Conservation (phyloP, 2,113 vertebrate genomes). For the Egretta garzetta region DNA sequence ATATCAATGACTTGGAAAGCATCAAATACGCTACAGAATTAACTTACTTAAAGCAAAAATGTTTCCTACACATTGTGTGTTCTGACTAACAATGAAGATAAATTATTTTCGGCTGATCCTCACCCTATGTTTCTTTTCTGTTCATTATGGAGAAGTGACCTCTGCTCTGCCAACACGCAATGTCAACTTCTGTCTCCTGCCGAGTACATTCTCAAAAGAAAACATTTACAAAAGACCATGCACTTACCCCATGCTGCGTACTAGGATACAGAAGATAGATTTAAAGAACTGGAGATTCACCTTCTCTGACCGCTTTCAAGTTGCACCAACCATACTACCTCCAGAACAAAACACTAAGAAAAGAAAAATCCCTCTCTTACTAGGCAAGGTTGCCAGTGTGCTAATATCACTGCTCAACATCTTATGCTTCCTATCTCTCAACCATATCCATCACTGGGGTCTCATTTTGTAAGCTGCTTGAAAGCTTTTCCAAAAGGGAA, state of each 20-base stretch:
- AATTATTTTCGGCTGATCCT: background rate
- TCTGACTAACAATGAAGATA: background rate
- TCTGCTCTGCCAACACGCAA: background rate
- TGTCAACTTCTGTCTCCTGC: slow-evolving; percentile 27
- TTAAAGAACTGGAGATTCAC: background rate
- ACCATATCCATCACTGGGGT: too few species aligned
- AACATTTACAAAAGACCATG: slow-evolving; percentile 16
- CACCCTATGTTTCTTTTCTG: background rate
- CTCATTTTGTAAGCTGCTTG: background rate
- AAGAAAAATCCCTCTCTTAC: background rate
- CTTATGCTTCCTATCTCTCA: background rate
- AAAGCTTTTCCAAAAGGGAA: background rate
- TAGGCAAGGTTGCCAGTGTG: background rate
- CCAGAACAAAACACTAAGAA: background rate
- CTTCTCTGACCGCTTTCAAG: background rate
- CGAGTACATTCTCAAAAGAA: background rate
- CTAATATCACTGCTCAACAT: background rate
- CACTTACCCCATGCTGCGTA: slow-evolving; percentile 13
- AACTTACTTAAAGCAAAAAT: background rate
- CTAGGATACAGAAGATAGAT: background rate
- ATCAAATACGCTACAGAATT: background rate
- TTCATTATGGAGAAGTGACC: background rate
- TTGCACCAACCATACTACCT: background rate
- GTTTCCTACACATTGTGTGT: background rate
- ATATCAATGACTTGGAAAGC: background rate